Percentiles rank a stretch among this genome's conserved stretches.
Conservation (phyloP, 2,797 vertebrate species). For the Typhlichthys eigenmanni region DNA sequence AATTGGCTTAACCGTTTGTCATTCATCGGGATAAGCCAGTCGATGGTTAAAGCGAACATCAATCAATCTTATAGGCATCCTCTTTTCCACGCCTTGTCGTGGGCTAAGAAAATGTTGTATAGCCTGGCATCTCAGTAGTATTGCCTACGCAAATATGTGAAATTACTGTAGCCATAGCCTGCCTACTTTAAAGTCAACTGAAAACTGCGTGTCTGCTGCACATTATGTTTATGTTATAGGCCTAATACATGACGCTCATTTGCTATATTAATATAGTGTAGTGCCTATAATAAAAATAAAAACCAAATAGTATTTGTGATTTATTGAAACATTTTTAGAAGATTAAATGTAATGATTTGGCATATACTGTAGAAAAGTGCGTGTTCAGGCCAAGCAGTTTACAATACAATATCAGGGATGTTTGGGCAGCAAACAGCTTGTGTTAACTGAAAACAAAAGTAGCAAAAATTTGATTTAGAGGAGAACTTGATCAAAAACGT, state of each 20-base stretch:
- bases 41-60: constrained; percentile 72
- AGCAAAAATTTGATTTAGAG: not conserved
- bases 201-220: no score
- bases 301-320: constrained; percentile 9
- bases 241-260: no score
- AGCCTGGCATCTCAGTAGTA: constrained; percentile 43
- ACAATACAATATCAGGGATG: constrained; percentile 6
- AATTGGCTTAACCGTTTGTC: constrained; percentile 74
- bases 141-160: constrained; percentile 26
- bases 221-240: no score
- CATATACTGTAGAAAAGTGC: constrained; percentile 60
- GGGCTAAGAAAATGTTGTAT: constrained; percentile 42
- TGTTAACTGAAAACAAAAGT: constrained; percentile 9
- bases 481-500: not conserved
- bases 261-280: no score
- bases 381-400: constrained; percentile 24
- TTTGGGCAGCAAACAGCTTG: no score
- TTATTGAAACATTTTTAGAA: constrained; percentile 51
- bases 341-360: constrained; percentile 49
- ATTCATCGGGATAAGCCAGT: constrained; percentile 69
- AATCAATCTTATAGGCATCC: constrained; percentile 59
- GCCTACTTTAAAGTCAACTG: not conserved
- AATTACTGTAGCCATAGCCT: constrained; percentile 17
- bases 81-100: constrained; percentile 52
- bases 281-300: no score